These are phyloP conservation scores for Formica aserva DNA, from an alignment of 2,888 invertebrate genomes.

Conservation along the genomic window DNA sequence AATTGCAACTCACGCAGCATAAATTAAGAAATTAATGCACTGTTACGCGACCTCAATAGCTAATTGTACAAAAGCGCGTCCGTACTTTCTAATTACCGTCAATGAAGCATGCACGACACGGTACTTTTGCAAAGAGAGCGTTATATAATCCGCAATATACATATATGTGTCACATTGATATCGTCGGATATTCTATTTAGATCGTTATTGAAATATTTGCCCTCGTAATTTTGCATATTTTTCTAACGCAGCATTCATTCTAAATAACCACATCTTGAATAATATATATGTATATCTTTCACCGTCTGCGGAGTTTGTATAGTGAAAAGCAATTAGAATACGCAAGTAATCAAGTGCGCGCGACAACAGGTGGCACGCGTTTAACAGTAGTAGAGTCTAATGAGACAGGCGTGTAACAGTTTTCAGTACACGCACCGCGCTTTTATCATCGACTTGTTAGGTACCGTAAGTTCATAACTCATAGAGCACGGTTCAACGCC, in stretches of 20 bases:
- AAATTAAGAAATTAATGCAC: constrained; percentile 50
- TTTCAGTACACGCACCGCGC: constrained; percentile 16
- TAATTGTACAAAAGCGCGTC: constrained; percentile 46
- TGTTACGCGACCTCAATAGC: constrained; percentile 52
- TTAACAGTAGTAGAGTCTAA: constrained; percentile 4
- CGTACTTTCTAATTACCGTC: constrained; percentile 50
- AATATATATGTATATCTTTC: background rate
- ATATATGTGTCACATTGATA: background rate
- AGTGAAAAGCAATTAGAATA: background rate
- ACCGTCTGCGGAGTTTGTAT: background rate
- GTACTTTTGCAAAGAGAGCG: background rate
- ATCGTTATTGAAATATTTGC: background rate
- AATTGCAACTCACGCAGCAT: constrained; percentile 31
- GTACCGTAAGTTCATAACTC: constrained; percentile 74
- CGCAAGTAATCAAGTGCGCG: background rate
- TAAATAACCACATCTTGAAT: background rate
- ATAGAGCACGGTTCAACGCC: constrained; percentile 77
- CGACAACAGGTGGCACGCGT: constrained; percentile 25
- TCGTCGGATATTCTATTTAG: background rate
- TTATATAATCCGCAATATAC: constrained; percentile 14
- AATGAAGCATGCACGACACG: constrained; percentile 21
- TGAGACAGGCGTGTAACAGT: constrained; percentile 1
- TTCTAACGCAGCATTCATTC: background rate
- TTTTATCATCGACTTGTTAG: constrained; percentile 55
- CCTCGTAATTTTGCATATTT: background rate